Base-by-base conservation (phyloP, 1,140 invertebrate species). In the Drosophila mayri region DNA sequence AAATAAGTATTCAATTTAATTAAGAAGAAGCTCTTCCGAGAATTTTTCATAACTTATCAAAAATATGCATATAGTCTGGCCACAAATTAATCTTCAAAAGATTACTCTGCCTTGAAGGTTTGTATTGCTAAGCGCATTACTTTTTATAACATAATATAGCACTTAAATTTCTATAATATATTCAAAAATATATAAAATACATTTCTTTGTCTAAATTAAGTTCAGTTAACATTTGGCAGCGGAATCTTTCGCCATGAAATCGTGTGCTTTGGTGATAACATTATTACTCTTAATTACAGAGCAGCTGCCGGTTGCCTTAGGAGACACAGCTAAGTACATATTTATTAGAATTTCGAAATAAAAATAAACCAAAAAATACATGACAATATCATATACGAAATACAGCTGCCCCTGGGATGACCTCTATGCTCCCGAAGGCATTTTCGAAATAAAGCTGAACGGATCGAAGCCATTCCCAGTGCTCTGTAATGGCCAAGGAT, bases 361-460 rank as follows among this genome's bases (percentile, higher is more conserved):
- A 14, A 22, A 46, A 9, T 9, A 43, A 20, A 0, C 0, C 3
- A 8, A 9, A 4, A 9, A 6, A 16, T 16, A 25, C 1, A 50
- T 18, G 1, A 28, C 3, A 50, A n/a, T 18, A 12, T 3, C n/a
- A 7, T 12, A 32, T 4, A 12, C n/a, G n/a, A 12, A 32, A 32
- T 12, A n/a, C 28, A 50, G 47, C 32, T 30, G 49, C 18, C 47
- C 47, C 47, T 50, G n/a, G n/a, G 5, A 32, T 50, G n/a, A 50
- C 28, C 0, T 8, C 12, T 3, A 6, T 8, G 1, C 25, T 58
- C 25, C 40, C 20, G 18, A 9, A 11, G 57, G 41, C 18, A 32
- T 60, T 32, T 60, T 32, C 6, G 16, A 20, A 47, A 35, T 52
- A 16, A 44, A 3, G 5, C 4, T 52, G 7, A 28, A 28, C 11